phyloP scores from a whole-genome alignment of 2,888 invertebrate species.

The Athalia circularis region DNA sequence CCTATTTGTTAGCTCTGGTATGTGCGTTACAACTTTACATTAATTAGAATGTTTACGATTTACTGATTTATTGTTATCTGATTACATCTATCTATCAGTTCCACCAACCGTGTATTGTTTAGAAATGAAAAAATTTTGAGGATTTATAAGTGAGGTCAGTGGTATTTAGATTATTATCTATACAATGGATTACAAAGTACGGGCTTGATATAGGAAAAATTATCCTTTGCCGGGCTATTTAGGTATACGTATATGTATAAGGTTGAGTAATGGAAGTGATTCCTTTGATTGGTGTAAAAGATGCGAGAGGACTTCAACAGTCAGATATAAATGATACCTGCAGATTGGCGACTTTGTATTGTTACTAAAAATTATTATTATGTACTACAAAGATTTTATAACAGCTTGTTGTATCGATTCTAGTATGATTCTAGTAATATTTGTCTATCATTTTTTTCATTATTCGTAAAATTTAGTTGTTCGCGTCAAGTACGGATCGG shows the following conservation, averaged over 20 bases:
- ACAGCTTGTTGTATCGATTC: constrained; percentile 8
- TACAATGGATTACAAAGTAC: constrained; percentile 8
- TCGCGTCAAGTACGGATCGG: too few relatives aligned
- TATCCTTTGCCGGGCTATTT: background rate
- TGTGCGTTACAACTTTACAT: background rate
- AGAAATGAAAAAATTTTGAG: too few relatives aligned
- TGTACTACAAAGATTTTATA: constrained; percentile 7
- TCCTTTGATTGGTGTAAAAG: too few relatives aligned
- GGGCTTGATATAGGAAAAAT: background rate
- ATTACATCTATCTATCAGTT: too few relatives aligned
- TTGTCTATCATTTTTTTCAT: background rate
- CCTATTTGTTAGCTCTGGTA: constrained; percentile 2
- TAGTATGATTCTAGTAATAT: constrained; percentile 7
- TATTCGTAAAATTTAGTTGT: background rate
- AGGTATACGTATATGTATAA: background rate
- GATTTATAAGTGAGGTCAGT: too few relatives aligned
- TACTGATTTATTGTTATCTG: background rate
- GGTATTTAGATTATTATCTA: background rate
- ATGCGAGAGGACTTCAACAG: background rate
- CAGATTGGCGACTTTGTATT: background rate
- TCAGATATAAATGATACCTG: background rate
- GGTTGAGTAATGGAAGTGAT: too few relatives aligned
- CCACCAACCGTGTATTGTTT: too few relatives aligned
- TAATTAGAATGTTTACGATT: background rate
- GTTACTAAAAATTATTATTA: constrained; percentile 3